Evolutionary conservation across 2,797 vertebrate genomes (phyloP).

Genomic region (Enteromius argenteus): DNA sequence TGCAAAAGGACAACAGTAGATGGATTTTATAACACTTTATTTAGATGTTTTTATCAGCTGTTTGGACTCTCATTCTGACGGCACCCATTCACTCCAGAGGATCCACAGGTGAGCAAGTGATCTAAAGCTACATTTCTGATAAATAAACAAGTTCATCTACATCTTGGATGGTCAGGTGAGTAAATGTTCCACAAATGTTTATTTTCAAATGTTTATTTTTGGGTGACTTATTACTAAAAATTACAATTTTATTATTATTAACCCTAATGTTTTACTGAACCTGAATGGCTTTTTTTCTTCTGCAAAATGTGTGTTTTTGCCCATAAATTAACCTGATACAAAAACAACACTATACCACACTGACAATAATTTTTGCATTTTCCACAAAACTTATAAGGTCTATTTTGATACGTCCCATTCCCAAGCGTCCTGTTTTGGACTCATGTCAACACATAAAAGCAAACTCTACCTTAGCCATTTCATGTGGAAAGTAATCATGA

Average conservation of each 20-base stretch:
- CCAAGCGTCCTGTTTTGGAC: background rate
- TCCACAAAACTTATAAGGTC: background rate
- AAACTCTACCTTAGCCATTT: background rate
- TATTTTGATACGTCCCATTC: background rate
- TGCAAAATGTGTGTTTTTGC: background rate
- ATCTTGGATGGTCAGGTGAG: background rate
- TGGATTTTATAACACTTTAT: background rate
- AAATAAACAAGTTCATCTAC: background rate
- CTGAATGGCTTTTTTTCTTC: background rate
- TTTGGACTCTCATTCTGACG: background rate
- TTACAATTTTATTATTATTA: background rate
- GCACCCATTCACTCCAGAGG: background rate
- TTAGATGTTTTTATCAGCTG: background rate
- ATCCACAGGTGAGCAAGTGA: background rate
- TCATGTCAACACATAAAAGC: background rate
- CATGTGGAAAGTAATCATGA: constrained; percentile 5
- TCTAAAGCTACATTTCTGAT: background rate
- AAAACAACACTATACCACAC: background rate
- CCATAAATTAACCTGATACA: background rate
- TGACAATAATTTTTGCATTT: background rate
- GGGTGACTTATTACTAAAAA: background rate
- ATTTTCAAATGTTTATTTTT: background rate
- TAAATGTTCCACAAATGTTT: background rate
- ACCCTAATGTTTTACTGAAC: background rate
- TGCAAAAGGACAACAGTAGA: background rate